phyloP scores from a whole-genome alignment of 2,888 invertebrate genomes.

The Norana najaformis region DNA sequence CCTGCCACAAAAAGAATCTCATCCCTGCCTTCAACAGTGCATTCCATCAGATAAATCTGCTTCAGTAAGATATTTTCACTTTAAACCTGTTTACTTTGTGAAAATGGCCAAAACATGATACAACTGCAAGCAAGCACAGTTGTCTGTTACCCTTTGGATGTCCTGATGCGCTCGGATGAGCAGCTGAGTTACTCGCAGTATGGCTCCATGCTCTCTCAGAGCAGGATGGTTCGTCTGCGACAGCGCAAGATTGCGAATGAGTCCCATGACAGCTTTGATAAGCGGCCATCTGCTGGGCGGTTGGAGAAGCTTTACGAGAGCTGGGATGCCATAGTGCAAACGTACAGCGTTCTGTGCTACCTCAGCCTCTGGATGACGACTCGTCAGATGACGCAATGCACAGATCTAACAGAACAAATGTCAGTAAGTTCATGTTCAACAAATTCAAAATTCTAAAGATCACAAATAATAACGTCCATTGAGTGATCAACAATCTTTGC shows the following conservation, averaged over 20 bases:
- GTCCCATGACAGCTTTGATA: conserved; percentile 85
- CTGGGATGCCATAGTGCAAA: conserved; percentile 81
- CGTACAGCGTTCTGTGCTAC: conserved; percentile 95
- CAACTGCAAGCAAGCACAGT: neutral
- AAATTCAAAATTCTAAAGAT: neutral
- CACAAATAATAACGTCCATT: too few relatives aligned
- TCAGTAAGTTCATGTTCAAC: neutral
- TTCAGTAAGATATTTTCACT: neutral
- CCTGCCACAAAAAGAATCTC: too few relatives aligned
- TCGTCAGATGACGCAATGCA: conserved; percentile 93
- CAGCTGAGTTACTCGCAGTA: conserved; percentile 88
- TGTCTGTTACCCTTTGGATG: conserved; percentile 79
- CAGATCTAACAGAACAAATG: conserved; percentile 69
- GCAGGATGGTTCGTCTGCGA: conserved; percentile 94
- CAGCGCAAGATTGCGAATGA: conserved; percentile 93
- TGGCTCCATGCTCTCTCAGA: conserved; percentile 88
- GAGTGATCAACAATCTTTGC: too few relatives aligned
- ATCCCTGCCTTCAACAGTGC: neutral
- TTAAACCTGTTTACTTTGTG: neutral
- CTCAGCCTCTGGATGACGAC: conserved; percentile 92
- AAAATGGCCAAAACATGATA: neutral
- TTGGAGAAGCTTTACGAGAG: conserved; percentile 91
- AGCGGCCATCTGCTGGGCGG: conserved; percentile 97
- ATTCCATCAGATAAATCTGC: neutral
- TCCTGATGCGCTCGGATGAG: conserved; percentile 92